Evolutionary conservation across 2,113 vertebrate species (phyloP).

Genomic region (Xenus cinereus): DNA sequence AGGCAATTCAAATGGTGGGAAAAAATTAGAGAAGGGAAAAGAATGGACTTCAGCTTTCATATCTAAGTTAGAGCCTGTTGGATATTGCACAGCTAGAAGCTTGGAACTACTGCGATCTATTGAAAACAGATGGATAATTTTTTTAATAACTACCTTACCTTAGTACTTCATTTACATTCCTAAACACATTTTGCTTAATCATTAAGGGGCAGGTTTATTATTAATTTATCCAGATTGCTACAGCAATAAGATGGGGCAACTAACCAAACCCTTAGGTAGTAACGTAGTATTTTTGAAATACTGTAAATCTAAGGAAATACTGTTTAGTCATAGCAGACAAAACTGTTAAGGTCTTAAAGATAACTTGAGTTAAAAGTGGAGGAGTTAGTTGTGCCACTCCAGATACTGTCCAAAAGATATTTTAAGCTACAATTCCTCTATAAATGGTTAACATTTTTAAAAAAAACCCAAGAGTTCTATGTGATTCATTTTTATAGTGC

Average conservation of each 20-base stretch:
- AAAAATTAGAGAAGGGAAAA: background rate
- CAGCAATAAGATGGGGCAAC: background rate
- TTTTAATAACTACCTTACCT: background rate
- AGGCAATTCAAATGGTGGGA: background rate
- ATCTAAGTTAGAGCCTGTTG: background rate
- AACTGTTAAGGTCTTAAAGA: background rate
- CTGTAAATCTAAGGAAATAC: background rate
- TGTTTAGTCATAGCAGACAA: background rate
- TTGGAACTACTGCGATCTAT: accelerated
- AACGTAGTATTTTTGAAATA: background rate
- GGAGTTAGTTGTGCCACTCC: background rate
- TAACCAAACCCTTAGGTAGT: background rate
- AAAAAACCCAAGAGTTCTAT: background rate
- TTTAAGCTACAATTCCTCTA: background rate
- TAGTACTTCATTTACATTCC: background rate
- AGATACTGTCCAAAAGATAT: background rate
- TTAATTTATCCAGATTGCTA: background rate
- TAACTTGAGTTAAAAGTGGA: no score
- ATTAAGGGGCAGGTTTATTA: background rate
- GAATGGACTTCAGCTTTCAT: background rate
- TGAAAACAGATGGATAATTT: background rate
- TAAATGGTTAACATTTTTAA: background rate
- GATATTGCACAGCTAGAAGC: background rate
- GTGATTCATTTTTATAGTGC: background rate
- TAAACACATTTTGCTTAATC: background rate